A percentile compares a stretch with the other conserved stretches of the same genome.
phyloP scores from a whole-genome alignment of 2,888 invertebrate genomes.

The Campoletis raptor region DNA sequence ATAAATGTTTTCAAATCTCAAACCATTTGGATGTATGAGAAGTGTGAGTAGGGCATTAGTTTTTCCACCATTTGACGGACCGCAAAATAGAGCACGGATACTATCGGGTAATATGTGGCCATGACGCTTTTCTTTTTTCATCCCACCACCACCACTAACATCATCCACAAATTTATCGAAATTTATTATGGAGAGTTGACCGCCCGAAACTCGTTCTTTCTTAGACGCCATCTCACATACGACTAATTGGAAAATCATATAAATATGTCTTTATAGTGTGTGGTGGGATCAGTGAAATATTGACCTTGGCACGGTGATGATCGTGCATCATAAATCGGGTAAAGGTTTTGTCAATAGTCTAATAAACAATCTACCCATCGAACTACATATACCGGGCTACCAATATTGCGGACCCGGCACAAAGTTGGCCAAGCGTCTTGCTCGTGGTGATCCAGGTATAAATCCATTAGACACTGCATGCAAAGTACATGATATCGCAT shows the following conservation, averaged over 20 bases:
- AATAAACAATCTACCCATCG: too few species aligned
- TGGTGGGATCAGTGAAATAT: background rate
- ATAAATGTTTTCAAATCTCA: conserved; percentile 69
- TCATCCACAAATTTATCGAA: background rate
- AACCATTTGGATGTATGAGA: conserved; percentile 66
- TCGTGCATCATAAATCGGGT: too few species aligned
- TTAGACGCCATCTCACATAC: background rate
- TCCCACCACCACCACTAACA: background rate
- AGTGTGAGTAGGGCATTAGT: conserved; percentile 69
- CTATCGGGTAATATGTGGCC: conserved; percentile 70
- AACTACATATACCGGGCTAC: too few species aligned
- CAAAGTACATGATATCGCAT: background rate
- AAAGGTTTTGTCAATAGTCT: too few species aligned
- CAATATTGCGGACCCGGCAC: too few species aligned
- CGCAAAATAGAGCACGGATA: conserved; percentile 38
- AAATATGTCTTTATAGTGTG: background rate
- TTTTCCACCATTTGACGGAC: conserved; percentile 71
- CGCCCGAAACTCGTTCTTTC: background rate
- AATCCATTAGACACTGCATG: too few species aligned
- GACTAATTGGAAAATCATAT: background rate
- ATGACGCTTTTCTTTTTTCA: conserved; percentile 39
- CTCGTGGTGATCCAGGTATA: too few species aligned
- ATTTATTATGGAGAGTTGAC: background rate
- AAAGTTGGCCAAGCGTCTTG: too few species aligned
- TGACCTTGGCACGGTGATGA: too few species aligned